Conservation (phyloP, 2,797 vertebrate species). For the Carduelis carduelis region DNA sequence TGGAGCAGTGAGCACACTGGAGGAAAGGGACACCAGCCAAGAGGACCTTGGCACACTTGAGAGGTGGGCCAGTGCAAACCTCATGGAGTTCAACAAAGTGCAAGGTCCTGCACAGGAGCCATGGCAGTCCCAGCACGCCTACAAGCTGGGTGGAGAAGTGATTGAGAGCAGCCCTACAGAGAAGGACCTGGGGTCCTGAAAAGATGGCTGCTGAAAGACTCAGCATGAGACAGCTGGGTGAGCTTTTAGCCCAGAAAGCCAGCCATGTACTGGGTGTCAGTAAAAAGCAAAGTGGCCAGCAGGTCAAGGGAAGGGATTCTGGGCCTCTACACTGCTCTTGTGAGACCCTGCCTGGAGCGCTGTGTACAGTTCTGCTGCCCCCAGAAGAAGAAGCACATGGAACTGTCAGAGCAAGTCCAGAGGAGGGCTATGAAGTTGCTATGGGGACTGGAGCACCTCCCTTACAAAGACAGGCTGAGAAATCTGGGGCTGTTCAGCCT, state of each 20-base stretch:
- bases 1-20: fast-evolving
- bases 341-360: fast-evolving
- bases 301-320: not conserved
- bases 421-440: not conserved
- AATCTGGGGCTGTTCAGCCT: not conserved
- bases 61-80: not conserved
- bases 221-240: not conserved
- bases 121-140: not conserved
- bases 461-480: not conserved
- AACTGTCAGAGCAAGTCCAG: not conserved
- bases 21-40: not conserved
- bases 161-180: not conserved
- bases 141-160: not conserved
- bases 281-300: not conserved
- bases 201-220: not conserved
- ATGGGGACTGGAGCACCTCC: not conserved
- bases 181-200: not conserved
- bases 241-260: not conserved
- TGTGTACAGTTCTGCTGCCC: not conserved
- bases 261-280: not conserved
- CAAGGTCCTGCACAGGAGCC: not conserved
- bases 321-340: not conserved
- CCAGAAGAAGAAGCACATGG: not conserved
- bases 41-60: fast-evolving
- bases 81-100: not conserved